Conservation (phyloP, 2,113 vertebrate genomes). For the Pteronura brasiliensis region DNA sequence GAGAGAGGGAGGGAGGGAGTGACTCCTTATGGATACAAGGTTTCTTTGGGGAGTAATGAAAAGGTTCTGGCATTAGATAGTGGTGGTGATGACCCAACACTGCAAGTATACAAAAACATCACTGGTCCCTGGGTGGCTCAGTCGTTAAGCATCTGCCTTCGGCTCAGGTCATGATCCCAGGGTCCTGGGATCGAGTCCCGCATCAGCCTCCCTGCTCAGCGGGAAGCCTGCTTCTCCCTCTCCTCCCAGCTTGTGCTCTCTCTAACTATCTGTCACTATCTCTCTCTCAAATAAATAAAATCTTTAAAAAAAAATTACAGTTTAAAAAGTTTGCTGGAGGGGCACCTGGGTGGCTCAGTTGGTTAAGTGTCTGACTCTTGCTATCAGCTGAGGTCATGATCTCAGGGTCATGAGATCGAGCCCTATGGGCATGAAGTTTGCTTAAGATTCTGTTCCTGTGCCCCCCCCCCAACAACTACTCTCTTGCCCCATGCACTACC, state of each 20-base stretch:
- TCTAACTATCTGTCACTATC: no score
- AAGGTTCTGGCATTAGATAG: background rate
- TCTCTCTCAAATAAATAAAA: background rate
- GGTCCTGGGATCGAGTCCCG: background rate
- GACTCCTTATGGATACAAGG: background rate
- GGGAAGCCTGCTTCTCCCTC: background rate
- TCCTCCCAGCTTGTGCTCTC: no score
- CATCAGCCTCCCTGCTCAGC: background rate
- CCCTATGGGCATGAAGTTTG: background rate
- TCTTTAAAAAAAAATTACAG: no score
- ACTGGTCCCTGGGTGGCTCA: background rate
- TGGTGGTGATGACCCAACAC: background rate
- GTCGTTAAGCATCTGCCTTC: background rate
- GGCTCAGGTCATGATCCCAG: background rate
- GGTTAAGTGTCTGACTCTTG: no score
- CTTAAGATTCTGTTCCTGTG: background rate
- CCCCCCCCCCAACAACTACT: background rate
- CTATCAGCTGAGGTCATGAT: no score
- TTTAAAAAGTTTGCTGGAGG: no score
- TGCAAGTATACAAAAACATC: background rate
- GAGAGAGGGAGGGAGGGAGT: background rate
- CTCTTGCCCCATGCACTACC: background rate
- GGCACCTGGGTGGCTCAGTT: no score
- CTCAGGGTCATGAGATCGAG: no score
- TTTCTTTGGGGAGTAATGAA: background rate